These are phyloP conservation scores for Alectoris magna DNA, from an alignment of 2,797 vertebrate genomes.

Conservation along the genomic window DNA sequence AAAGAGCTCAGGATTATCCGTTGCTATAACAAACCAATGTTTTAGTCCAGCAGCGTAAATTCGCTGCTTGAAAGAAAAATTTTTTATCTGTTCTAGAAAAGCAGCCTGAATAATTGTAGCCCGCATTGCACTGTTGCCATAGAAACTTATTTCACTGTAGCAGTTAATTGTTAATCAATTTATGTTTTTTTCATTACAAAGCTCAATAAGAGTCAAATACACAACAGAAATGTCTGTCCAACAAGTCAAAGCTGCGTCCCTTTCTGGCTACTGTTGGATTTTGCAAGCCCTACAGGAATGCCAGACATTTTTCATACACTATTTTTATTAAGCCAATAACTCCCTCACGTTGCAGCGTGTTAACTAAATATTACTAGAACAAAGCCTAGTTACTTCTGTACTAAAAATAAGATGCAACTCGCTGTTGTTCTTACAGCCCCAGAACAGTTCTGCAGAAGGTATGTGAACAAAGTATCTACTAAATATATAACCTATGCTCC, in stretches of 20 bases:
- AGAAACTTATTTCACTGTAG: slow-evolving; percentile 43
- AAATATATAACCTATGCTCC: background rate
- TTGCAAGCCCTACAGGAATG: background rate
- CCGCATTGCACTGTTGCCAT: slow-evolving; percentile 41
- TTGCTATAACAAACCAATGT: slow-evolving; percentile 43
- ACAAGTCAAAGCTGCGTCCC: background rate
- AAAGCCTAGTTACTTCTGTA: slow-evolving; percentile 19
- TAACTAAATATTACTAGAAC: slow-evolving; percentile 34
- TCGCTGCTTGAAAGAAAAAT: slow-evolving; percentile 23
- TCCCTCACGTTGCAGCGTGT: background rate
- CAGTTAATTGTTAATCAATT: slow-evolving; percentile 54
- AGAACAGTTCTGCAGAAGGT: background rate
- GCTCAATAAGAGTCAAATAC: slow-evolving; percentile 15
- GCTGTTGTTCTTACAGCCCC: slow-evolving; percentile 2
- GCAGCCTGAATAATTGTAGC: slow-evolving; percentile 31
- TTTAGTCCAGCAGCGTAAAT: slow-evolving; percentile 15
- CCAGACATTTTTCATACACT: background rate
- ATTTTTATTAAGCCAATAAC: background rate
- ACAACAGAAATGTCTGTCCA: background rate
- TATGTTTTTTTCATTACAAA: slow-evolving; percentile 25
- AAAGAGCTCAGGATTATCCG: background rate
- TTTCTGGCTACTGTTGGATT: background rate
- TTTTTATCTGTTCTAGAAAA: slow-evolving; percentile 14
- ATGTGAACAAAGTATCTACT: background rate
- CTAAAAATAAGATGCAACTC: slow-evolving; percentile 36